phyloP scores from a whole-genome alignment of 2,113 vertebrate genomes.

The Etheostoma spectabile region DNA sequence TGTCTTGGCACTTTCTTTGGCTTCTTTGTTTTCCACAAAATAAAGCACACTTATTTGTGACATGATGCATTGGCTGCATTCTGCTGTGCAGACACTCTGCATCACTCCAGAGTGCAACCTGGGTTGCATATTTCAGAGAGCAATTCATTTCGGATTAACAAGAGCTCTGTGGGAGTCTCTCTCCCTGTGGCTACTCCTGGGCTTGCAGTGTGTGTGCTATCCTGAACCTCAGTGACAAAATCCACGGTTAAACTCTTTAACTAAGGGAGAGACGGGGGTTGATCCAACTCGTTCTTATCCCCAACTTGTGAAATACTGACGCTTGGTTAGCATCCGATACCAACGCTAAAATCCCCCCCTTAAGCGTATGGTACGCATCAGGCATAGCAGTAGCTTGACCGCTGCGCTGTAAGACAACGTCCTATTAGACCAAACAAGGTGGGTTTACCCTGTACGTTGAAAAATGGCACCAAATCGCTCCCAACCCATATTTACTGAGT shows the following conservation, averaged over 20 bases:
- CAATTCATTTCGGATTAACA: slow-evolving; percentile 53
- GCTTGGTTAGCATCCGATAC: too few relatives aligned
- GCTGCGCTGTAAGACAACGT: too few relatives aligned
- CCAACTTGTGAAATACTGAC: too few relatives aligned
- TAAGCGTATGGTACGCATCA: too few relatives aligned
- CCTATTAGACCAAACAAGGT: too few relatives aligned
- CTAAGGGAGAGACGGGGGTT: background rate
- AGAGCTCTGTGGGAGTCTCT: slow-evolving; percentile 37
- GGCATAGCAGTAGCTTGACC: too few relatives aligned
- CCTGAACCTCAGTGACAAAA: slow-evolving; percentile 19
- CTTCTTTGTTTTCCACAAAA: slow-evolving; percentile 22
- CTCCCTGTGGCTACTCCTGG: slow-evolving; percentile 5
- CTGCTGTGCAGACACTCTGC: slow-evolving; percentile 20
- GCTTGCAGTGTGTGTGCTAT: background rate
- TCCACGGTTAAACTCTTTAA: background rate
- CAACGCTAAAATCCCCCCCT: too few relatives aligned
- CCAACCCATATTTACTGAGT: too few relatives aligned
- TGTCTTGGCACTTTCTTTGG: background rate
- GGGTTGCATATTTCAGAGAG: slow-evolving; percentile 37
- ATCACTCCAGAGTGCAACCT: slow-evolving; percentile 25
- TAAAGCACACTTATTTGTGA: background rate
- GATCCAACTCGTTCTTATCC: too few relatives aligned
- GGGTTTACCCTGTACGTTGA: too few relatives aligned
- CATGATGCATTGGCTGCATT: slow-evolving; percentile 18
- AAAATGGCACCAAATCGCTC: too few relatives aligned